phyloP scores from a whole-genome alignment of 2,888 invertebrate species.

The Drosophila mimetica region DNA sequence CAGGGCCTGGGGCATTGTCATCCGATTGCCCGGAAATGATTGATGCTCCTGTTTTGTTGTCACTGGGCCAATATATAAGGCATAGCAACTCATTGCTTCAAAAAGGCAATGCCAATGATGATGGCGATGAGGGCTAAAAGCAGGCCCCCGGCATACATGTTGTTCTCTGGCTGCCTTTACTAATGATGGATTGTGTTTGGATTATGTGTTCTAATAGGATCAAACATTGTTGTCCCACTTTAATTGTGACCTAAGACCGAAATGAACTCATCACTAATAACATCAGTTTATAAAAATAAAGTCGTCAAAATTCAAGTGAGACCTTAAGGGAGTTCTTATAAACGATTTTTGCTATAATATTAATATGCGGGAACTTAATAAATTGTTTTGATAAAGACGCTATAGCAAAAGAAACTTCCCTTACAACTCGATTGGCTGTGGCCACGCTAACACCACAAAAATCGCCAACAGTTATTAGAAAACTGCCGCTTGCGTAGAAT shows the following conservation, averaged over 20 bases:
- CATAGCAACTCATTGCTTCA: constrained; percentile 48
- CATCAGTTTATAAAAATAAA: too few species aligned
- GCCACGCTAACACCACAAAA: too few species aligned
- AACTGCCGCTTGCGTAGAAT: too few species aligned
- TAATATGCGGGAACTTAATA: too few species aligned
- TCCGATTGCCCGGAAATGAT: constrained; percentile 76
- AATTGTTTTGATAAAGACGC: too few species aligned
- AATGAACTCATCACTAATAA: not conserved
- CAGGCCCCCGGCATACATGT: constrained; percentile 16
- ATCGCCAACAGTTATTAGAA: too few species aligned
- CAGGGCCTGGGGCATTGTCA: constrained; percentile 36
- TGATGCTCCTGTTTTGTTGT: constrained; percentile 55
- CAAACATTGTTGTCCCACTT: constrained; percentile 10
- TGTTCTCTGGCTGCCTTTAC: not conserved
- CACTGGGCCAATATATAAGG: constrained; percentile 62
- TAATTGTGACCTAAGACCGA: constrained; percentile 2
- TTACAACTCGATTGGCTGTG: too few species aligned
- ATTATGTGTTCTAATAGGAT: not conserved
- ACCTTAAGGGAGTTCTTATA: too few species aligned
- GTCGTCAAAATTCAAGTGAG: too few species aligned
- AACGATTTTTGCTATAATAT: too few species aligned
- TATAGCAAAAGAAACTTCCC: too few species aligned
- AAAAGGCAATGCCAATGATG: constrained; percentile 47
- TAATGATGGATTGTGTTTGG: constrained; percentile 33
- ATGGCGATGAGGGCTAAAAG: not conserved